These are phyloP conservation scores for Paraplagusia blochii DNA, from an alignment of 2,113 vertebrate species.

Conservation along the genomic window DNA sequence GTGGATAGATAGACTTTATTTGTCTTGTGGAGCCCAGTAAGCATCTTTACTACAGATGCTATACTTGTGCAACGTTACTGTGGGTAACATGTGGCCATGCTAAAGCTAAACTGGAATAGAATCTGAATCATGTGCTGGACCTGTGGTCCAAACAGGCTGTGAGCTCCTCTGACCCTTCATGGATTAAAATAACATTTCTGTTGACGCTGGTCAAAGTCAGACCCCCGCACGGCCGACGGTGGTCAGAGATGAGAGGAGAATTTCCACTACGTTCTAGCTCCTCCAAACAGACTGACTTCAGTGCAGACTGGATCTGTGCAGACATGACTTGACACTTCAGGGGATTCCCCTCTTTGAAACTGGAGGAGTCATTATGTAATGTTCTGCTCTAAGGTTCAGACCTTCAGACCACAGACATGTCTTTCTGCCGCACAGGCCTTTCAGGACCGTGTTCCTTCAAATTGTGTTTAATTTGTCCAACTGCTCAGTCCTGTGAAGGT, in stretches of 20 bases:
- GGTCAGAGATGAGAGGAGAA: constrained; percentile 18
- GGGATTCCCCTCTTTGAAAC: constrained; percentile 51
- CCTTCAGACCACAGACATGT: constrained; percentile 46
- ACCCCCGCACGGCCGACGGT: constrained; percentile 26
- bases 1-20: too few species aligned
- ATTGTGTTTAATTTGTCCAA: background rate
- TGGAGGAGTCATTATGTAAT: constrained; percentile 44
- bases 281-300: background rate
- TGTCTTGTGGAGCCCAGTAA: too few species aligned
- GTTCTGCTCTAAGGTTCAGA: constrained; percentile 34
- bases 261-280: constrained; percentile 37
- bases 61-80: constrained; percentile 14
- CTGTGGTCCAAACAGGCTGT: constrained; percentile 23
- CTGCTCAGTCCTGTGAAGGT: too few species aligned
- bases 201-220: constrained; percentile 19
- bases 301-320: constrained; percentile 17
- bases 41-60: constrained; percentile 2
- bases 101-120: constrained; percentile 25
- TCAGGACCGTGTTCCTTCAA: constrained; percentile 19
- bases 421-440: constrained; percentile 18
- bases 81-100: constrained; percentile 8
- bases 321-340: constrained; percentile 45
- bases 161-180: constrained; percentile 5
- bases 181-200: constrained; percentile 42
- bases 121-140: constrained; percentile 23